Base-by-base conservation (phyloP, 2,888 invertebrate species). In the Monopis laevigella region DNA sequence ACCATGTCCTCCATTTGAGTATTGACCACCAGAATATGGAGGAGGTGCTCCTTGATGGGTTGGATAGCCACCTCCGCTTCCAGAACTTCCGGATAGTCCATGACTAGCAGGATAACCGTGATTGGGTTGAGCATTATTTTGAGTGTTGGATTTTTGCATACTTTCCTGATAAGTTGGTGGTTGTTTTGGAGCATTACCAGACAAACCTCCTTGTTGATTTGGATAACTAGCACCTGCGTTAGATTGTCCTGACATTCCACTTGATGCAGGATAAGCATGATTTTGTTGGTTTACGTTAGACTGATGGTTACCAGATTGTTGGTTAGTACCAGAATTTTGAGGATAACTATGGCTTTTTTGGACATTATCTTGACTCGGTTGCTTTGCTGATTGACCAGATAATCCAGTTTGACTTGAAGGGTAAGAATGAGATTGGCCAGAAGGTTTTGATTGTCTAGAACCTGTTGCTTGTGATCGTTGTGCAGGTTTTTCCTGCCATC, bases 401-500 rank as follows among this genome's bases (percentile, higher is more conserved):
- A 51, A 34, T n/a, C 53, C 51, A 10, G 51, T 51, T 34, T 53
- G 45, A 41, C 51, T 53, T 4, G 51, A 48, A n/a, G 54, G 51
- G 38, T 53, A 53, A 10, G 53, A 52, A 41, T 51, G 53, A 28
- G 43, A 47, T 43, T 49, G 48, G n/a, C n/a, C n/a, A 27, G 40
- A 6, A 24, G 59, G 58, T 19, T 64, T 66, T 4, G 68, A 55
- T 48, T 67, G 65, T 45, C 59, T 57, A 8, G 68, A 54, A 29
- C 19, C 19, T 13, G 55, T 51, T 8, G 54, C 53, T 46, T 64
- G 63, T 2, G 61, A 55, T 45, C 62, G 63, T 46, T 60, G 65
- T 11, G 58, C 59, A 19, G 72, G 49, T 53, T 61, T 63, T 56
- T 73, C 69, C 55, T 78, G 77, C 78, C 80, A 80, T 46, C 69